Conservation (phyloP, 2,888 invertebrate species). For the Cecidostiba fungosa region DNA sequence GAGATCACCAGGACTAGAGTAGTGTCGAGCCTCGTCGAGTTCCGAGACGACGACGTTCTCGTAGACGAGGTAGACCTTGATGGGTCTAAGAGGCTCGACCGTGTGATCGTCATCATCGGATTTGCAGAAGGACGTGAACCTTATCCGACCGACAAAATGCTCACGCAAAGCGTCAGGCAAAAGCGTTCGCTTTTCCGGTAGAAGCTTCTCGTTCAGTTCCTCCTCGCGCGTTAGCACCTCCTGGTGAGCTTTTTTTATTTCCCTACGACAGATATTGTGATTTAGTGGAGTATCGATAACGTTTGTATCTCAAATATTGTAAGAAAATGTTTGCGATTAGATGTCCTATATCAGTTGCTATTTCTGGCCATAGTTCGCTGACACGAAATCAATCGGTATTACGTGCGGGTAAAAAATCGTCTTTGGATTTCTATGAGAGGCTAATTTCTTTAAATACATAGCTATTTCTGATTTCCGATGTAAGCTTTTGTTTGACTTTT, state of each 20-base stretch:
- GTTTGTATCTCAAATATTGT: neutral
- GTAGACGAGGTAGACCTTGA: constrained; percentile 86
- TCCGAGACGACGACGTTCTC: constrained; percentile 88
- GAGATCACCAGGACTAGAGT: constrained; percentile 83
- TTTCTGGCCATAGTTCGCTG: no score
- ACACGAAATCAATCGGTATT: no score
- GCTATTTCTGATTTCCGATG: neutral
- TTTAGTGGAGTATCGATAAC: neutral
- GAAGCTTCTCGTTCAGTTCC: constrained; percentile 82
- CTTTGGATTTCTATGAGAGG: neutral
- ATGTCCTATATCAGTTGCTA: no score
- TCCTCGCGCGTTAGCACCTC: constrained; percentile 81
- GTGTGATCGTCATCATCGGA: constrained; percentile 37
- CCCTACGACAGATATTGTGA: constrained; percentile 68
- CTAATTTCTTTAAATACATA: neutral
- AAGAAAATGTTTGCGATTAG: no score
- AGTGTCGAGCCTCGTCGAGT: constrained; percentile 82
- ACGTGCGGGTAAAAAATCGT: no score
- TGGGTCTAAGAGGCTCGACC: constrained; percentile 83
- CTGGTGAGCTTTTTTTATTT: constrained; percentile 81
- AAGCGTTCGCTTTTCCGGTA: constrained; percentile 84
- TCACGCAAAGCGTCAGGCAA: constrained; percentile 88
- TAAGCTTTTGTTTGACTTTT: neutral
- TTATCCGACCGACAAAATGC: constrained; percentile 84
- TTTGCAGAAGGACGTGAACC: constrained; percentile 77